A percentile compares a stretch with the other conserved stretches of the same genome.
Conservation (phyloP, 2,113 vertebrate species). For the Cryptotis parvus region DNA sequence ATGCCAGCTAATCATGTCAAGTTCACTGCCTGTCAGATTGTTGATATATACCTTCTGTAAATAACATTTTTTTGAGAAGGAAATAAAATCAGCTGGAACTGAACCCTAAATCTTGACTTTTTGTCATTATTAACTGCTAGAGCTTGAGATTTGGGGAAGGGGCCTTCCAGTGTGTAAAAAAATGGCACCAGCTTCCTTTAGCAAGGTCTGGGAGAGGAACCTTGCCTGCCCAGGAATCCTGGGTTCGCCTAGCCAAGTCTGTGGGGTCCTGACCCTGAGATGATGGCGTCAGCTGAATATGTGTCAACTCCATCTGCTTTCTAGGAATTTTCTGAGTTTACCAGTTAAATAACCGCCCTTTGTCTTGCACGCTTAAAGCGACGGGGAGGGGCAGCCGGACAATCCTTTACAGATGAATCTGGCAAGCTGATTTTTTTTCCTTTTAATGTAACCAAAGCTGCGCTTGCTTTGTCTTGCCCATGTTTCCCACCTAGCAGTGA, state of each 20-base stretch:
- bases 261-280: slow-evolving; percentile 67
- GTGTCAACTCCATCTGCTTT: slow-evolving; percentile 74
- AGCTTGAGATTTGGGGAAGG: not conserved
- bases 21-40: slow-evolving; percentile 99
- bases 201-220: not conserved
- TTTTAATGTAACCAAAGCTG: slow-evolving; percentile 35
- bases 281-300: slow-evolving; percentile 67
- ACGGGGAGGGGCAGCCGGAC: slow-evolving; percentile 10
- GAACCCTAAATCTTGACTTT: slow-evolving; percentile 91
- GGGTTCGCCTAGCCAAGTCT: slow-evolving; percentile 69
- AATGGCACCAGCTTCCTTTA: not conserved
- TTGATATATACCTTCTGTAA: slow-evolving; percentile 99
- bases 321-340: slow-evolving; percentile 82
- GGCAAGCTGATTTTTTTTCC: not conserved
- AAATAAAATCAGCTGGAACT: slow-evolving; percentile 99
- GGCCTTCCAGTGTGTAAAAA: not conserved
- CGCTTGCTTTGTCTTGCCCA: slow-evolving; percentile 10
- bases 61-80: slow-evolving; percentile 98
- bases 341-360: slow-evolving; percentile 45
- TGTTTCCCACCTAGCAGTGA: not conserved
- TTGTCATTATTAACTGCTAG: slow-evolving; percentile 82
- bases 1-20: slow-evolving; percentile 99
- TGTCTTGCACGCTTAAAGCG: slow-evolving; percentile 64
- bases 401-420: not conserved
- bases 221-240: slow-evolving; percentile 54